Evolutionary conservation across 2,888 invertebrate genomes (phyloP).

Genomic region (Melieria picta): DNA sequence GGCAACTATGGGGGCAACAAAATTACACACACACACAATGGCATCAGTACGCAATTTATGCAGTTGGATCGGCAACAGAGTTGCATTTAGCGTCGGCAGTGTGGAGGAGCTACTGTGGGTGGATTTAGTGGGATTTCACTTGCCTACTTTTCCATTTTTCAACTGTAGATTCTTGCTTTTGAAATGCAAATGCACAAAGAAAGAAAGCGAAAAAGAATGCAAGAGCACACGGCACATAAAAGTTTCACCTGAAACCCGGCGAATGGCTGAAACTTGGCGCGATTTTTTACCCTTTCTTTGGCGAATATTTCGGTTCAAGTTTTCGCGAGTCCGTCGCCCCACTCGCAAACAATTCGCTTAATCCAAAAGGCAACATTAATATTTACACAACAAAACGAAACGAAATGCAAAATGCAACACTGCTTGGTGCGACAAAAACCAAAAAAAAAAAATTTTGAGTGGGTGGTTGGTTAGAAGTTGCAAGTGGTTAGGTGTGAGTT

Average conservation of each 20-base stretch:
- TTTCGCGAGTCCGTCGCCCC: neutral
- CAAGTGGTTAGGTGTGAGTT: too few species aligned
- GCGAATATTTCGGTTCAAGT: too few species aligned
- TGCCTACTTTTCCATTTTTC: neutral
- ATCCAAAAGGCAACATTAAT: slow-evolving; percentile 31
- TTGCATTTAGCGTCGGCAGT: too few species aligned
- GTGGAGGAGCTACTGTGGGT: too few species aligned
- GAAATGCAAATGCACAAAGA: slow-evolving; percentile 13
- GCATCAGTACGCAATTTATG: too few species aligned
- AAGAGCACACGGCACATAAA: neutral
- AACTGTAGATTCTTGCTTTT: slow-evolving; percentile 9
- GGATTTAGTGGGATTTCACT: too few species aligned
- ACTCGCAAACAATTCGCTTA: slow-evolving; percentile 29
- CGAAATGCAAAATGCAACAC: slow-evolving; percentile 29
- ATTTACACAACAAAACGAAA: slow-evolving; percentile 22
- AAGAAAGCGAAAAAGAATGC: too few species aligned
- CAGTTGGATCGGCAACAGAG: too few species aligned
- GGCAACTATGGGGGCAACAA: neutral
- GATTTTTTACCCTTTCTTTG: neutral
- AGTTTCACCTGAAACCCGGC: neutral
- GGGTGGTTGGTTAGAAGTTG: too few species aligned
- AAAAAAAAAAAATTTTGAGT: too few species aligned
- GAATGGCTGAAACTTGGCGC: neutral
- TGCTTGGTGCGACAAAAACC: too few species aligned
- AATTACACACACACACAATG: neutral